These are phyloP conservation scores for Halictus rubicundus DNA, from an alignment of 1,140 invertebrate genomes.

Conservation along the genomic window DNA sequence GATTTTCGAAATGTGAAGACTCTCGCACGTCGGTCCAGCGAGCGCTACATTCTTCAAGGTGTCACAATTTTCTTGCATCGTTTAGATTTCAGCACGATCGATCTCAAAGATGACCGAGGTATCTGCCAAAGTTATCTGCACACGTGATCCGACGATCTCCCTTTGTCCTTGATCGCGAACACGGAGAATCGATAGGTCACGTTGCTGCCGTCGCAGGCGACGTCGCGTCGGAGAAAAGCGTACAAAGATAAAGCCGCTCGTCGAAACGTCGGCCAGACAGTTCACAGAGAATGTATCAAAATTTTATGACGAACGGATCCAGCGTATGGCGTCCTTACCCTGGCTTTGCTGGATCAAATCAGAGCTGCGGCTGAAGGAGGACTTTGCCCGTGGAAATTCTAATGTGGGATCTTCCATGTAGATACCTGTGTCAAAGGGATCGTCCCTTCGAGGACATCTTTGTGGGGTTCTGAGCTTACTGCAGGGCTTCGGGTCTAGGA, in stretches of 20 bases:
- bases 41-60: no score
- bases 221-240: neutral
- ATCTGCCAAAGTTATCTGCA: no score
- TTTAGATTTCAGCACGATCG: no score
- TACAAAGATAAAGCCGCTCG: neutral
- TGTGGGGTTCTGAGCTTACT: neutral
- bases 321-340: neutral
- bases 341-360: neutral
- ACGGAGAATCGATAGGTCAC: slow-evolving; percentile 17
- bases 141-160: no score
- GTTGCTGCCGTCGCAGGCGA: neutral
- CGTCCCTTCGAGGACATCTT: neutral
- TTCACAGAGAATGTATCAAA: neutral
- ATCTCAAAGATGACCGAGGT: no score
- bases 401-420: no score
- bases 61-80: no score
- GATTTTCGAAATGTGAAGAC: no score
- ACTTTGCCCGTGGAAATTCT: neutral
- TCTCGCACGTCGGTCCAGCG: no score
- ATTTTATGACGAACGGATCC: neutral
- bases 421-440: neutral
- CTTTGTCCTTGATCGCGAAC: neutral
- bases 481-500: no score
- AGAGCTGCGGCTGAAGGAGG: neutral
- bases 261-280: neutral